Evolutionary conservation across 1,140 invertebrate genomes (phyloP).

Genomic region (Pemphigus obesinymphae): DNA sequence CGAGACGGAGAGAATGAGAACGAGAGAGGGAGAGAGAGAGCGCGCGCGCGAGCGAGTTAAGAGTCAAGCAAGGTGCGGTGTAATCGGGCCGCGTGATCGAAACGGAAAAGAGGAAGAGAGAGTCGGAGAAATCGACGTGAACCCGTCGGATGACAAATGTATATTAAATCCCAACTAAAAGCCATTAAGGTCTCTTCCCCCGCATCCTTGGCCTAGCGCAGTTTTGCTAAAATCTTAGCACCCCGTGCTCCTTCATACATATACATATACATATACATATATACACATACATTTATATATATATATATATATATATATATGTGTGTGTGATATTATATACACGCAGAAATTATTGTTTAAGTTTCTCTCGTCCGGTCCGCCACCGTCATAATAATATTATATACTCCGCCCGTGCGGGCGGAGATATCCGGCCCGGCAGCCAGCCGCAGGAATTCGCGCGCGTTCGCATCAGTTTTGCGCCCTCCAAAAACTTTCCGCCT

Average conservation of each 20-base stretch:
- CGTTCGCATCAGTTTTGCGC: slow-evolving; percentile 10
- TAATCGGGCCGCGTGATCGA: slow-evolving; percentile 22
- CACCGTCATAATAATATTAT: too few relatives aligned
- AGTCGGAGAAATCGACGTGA: slow-evolving; percentile 40
- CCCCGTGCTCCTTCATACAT: not conserved
- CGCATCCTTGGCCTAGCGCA: not conserved
- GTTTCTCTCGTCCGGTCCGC: slow-evolving; percentile 35
- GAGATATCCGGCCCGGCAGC: slow-evolving; percentile 26
- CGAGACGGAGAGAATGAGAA: not conserved
- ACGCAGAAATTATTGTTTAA: slow-evolving; percentile 40
- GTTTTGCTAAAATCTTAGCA: slow-evolving; percentile 38
- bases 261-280: too few relatives aligned
- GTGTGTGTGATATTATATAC: too few relatives aligned
- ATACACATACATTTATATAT: too few relatives aligned
- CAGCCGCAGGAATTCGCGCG: slow-evolving; percentile 26
- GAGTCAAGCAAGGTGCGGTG: slow-evolving; percentile 27
- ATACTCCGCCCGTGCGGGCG: not conserved
- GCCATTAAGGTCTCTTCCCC: slow-evolving; percentile 17
- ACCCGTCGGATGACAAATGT: slow-evolving; percentile 40
- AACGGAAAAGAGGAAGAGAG: slow-evolving; percentile 38
- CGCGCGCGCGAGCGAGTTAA: not conserved
- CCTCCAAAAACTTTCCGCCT: slow-evolving; percentile 14
- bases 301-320: too few relatives aligned
- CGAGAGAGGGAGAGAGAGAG: not conserved
- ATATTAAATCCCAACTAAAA: slow-evolving; percentile 41